Evolutionary conservation across 2,113 vertebrate species (phyloP), one percentile per base, ranked within the genome.

Genomic region (Apaloderma vittatum): DNA sequence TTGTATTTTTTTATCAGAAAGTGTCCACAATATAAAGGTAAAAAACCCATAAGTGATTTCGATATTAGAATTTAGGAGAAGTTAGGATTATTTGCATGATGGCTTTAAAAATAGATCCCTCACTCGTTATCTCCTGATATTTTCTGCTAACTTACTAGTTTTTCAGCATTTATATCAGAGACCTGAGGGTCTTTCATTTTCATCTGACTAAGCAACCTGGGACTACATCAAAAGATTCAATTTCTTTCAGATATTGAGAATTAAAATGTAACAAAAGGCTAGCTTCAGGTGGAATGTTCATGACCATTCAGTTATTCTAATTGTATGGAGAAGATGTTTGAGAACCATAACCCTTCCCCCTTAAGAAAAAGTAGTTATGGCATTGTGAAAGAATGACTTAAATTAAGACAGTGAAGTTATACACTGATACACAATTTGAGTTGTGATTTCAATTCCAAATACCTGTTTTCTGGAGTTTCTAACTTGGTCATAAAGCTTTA

Each of bases 381-480:
- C 24, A 48, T 51, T 61, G 26, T 73, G 76, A 86, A 91, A 86
- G 23, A 96, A 65, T 8, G 15, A 16, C 6, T 58, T 70, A 63
- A 87, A 43, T 76, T 73, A 85, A 34, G 12, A n/a, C 18, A 23
- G 15, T 59, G 11, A 10, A 74, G 12, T 67, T 30, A 68, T 63
- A 86, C 4, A 37, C 11, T 70, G 54, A 57, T 57, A 61, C 2
- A 19, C 3, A 86, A 55, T 2, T 32, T 49, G 19, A 88, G 43
- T 21, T 68, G 8, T 5, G 8, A 49, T 75, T 93, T 95, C 49
- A 67, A 6, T 58, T 88, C n/a, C n/a, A 86, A 93, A 87, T 85
- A 36, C 7, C 17, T 88, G 11, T 29, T 73, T 90, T 88, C n/a
- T 84, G 7, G 16, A 51, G 21, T 90, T 90, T 94, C 32, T 76